Evolutionary conservation across 2,113 vertebrate genomes (phyloP), one percentile per base, ranked within the genome.

Genomic region (Phylloscopus whistleri): DNA sequence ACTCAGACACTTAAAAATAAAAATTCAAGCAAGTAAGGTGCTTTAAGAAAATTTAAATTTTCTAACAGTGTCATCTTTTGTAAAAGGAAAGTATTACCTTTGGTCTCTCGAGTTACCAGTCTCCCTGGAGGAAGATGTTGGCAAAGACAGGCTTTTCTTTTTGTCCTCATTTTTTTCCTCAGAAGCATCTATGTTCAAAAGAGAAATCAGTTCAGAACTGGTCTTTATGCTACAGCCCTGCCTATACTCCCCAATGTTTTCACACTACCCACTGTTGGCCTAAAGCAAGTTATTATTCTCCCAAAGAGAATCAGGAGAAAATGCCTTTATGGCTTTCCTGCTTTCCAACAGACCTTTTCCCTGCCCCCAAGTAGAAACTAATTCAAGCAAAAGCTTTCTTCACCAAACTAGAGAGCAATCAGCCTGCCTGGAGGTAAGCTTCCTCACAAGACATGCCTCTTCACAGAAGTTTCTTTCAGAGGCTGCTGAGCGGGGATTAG

Each of bases 151-250:
- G 16, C 95, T 97, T 92, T 97, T 98, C 95, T 98, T 98, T 95
- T 98, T 99, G 90, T 99, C 98, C 70, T 98, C 98, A 11, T 91
- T 94, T 93, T 98, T 99, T 26, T 98, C 98, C 58, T 99, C 98
- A 15, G 98, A 98, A 94, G 97, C 97, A 97, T 98, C 98, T 98
- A n/a, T 51, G 84, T 55, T 90, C 44, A 48, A 68, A 72, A 79
- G 35, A 92, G 22, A 66, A 66, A 90, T 1, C 4, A 26, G 11
- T 56, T 86, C 43, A 56, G 52, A 67, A 56, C 7, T 26, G 46
- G 4, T 58, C 35, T 84, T 70, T 66, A 53, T 17, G 33, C 41
- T 27, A 56, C 48, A 86, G 48, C 7, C 59, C 72, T 13, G 16
- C 31, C 69, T 4, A 12, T 10, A 70, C 13, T 43, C 21, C 51